These are phyloP conservation scores for Epsilonema sp. DNA, from an alignment of 2,888 invertebrate species.

Conservation along the genomic window DNA sequence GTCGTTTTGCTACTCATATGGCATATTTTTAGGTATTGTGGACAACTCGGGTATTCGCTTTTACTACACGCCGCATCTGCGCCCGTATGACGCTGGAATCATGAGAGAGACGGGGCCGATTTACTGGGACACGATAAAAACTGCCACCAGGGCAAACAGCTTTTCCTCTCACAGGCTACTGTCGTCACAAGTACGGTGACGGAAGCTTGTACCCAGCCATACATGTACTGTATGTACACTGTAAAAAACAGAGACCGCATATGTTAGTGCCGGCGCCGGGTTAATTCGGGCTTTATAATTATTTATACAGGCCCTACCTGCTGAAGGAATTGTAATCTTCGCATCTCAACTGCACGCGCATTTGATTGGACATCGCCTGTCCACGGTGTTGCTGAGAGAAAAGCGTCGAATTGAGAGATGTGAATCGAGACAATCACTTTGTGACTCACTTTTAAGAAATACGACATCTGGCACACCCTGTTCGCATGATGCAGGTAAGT, in stretches of 20 bases:
- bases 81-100: slow-evolving; percentile 73
- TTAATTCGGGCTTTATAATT: neutral
- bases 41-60: slow-evolving; percentile 76
- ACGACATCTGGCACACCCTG: too few species aligned
- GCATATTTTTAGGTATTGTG: slow-evolving; percentile 42
- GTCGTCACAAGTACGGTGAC: slow-evolving; percentile 67
- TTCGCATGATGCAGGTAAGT: slow-evolving; percentile 61
- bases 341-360: slow-evolving; percentile 97
- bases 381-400: slow-evolving; percentile 62
- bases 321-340: slow-evolving; percentile 65
- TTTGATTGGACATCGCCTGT: slow-evolving; percentile 59
- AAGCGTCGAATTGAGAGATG: slow-evolving; percentile 55
- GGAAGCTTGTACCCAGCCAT: neutral
- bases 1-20: neutral
- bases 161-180: slow-evolving; percentile 68
- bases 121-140: slow-evolving; percentile 93
- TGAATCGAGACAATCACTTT: slow-evolving; percentile 83
- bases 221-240: neutral
- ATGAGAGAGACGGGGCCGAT: slow-evolving; percentile 91
- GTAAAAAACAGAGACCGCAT: too few species aligned
- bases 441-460: slow-evolving; percentile 97
- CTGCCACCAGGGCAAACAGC: slow-evolving; percentile 56
- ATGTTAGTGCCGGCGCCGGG: too few species aligned
- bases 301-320: slow-evolving; percentile 38
- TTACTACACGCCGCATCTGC: slow-evolving; percentile 50